These are phyloP conservation scores for Epinephelus cyanopodus DNA, from an alignment of 2,113 vertebrate species.

Conservation along the genomic window DNA sequence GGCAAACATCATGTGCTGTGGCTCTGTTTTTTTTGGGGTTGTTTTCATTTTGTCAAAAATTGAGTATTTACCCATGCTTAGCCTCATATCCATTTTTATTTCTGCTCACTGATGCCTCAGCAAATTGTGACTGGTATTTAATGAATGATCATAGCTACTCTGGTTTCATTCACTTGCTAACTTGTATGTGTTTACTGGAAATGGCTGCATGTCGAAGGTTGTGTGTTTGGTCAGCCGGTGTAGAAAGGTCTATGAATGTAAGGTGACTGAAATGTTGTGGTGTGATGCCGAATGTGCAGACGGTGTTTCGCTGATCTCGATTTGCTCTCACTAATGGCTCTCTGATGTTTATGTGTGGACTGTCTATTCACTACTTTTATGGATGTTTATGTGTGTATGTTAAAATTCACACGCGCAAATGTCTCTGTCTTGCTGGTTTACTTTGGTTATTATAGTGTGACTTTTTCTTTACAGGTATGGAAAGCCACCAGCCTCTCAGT, in stretches of 20 bases:
- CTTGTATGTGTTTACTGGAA: constrained; percentile 14
- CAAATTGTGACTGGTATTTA: constrained; percentile 2
- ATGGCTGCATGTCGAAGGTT: constrained; percentile 16
- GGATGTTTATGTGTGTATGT: constrained; percentile 2
- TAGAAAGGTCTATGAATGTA: not conserved
- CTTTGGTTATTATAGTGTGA: constrained; percentile 4
- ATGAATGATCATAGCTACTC: not conserved
- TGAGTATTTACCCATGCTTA: constrained; percentile 12
- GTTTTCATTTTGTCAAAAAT: constrained; percentile 16
- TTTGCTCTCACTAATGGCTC: not conserved
- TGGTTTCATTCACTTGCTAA: not conserved
- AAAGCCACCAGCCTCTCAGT: constrained; percentile 89
- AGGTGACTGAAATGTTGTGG: constrained; percentile 2
- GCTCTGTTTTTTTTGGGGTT: not conserved
- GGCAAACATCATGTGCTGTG: constrained; percentile 88
- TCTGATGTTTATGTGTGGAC: not conserved
- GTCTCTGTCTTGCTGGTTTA: constrained; percentile 41
- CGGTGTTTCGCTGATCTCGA: not conserved
- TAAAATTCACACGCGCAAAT: constrained; percentile 6
- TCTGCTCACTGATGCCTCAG: constrained; percentile 31
- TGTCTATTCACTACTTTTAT: not conserved
- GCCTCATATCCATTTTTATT: constrained; percentile 47
- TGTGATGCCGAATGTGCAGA: not conserved
- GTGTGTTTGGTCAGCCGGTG: constrained; percentile 5
- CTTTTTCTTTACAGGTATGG: constrained; percentile 79